Conservation (phyloP, 2,113 vertebrate genomes). For the Caracal caracal region DNA sequence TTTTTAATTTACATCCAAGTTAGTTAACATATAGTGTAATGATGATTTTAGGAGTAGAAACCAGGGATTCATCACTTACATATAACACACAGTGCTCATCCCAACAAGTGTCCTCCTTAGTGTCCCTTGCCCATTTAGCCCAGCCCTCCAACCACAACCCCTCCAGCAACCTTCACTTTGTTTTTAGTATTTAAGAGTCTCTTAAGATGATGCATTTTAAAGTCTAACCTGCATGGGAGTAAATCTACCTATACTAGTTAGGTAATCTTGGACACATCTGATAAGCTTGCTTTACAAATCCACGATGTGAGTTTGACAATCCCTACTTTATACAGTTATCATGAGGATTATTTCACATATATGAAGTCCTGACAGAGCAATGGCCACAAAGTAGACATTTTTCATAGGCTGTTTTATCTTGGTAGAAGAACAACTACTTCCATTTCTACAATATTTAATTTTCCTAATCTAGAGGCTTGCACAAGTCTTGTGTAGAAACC, state of each 20-base stretch:
- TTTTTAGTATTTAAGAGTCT: no score
- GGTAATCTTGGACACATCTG: background rate
- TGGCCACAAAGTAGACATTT: background rate
- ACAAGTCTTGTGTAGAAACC: background rate
- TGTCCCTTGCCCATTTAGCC: no score
- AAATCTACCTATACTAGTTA: background rate
- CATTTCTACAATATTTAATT: constrained; percentile 34
- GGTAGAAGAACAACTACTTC: background rate
- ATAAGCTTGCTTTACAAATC: background rate
- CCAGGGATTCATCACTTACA: no score
- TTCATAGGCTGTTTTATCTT: background rate
- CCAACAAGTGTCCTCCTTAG: no score
- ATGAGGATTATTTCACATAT: background rate
- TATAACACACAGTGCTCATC: no score
- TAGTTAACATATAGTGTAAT: no score
- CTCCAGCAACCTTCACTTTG: no score
- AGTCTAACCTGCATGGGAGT: background rate
- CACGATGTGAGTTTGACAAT: background rate
- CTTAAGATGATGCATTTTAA: background rate
- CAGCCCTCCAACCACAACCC: no score
- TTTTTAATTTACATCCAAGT: no score
- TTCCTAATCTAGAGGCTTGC: background rate
- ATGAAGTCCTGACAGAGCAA: background rate
- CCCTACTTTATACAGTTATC: background rate
- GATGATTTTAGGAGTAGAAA: no score